Evolutionary conservation across 2,797 vertebrate species (phyloP).

Genomic region (Sebastes steindachneri): DNA sequence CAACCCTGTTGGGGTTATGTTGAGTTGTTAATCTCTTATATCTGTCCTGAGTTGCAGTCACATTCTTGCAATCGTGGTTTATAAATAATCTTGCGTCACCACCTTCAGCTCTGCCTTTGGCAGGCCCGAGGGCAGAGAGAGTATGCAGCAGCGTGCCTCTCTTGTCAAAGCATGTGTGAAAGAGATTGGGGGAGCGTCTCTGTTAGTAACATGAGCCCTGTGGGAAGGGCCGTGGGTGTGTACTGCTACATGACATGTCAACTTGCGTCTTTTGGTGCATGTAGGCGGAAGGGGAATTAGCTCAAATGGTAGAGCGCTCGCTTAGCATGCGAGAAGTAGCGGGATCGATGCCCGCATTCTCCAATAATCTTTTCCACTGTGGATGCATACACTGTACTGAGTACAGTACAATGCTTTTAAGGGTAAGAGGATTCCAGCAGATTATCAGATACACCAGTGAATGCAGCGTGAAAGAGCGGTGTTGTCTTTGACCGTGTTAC

Average conservation of each 20-base stretch:
- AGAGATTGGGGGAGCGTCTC: neutral
- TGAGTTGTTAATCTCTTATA: neutral
- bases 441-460: neutral
- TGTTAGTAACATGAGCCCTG: neutral
- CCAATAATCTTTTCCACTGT: neutral
- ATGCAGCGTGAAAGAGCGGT: neutral
- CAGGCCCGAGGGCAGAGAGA: conserved; percentile 1
- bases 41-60: neutral
- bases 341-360: conserved; percentile 65
- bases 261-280: accelerated
- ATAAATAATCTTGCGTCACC: conserved; percentile 48
- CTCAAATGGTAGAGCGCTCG: conserved; percentile 70
- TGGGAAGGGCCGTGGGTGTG: neutral
- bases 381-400: neutral
- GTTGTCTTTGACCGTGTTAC: neutral
- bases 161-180: neutral
- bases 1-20: neutral
- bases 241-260: no score
- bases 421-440: neutral
- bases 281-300: conserved; percentile 39
- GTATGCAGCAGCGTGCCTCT: neutral
- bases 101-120: conserved; percentile 18
- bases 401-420: neutral
- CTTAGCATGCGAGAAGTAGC: conserved; percentile 61
- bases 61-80: conserved; percentile 17